Base-by-base conservation (phyloP, 2,113 vertebrate genomes). In the Trematocara variabile region DNA sequence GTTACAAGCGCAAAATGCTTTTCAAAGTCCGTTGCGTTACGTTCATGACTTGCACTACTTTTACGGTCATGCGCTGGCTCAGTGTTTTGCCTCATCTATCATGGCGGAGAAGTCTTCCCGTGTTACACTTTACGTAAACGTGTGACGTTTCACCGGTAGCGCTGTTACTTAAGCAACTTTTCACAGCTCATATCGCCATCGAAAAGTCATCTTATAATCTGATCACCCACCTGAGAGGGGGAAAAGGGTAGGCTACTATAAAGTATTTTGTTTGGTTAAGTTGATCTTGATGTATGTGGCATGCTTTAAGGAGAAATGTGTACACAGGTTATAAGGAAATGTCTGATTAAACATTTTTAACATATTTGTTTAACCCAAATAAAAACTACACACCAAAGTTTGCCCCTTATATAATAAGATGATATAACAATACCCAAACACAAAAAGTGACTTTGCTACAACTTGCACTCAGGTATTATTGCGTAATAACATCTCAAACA, bases 151-250 rank as follows among this genome's bases (percentile, higher is more conserved):
- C 30, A 30, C 30, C 30, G 2, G 30, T 30, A 30, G 30, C 5
- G 30, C 2, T 41, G 3, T 93, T 92, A 93, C 44, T 88, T 89
- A 94, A 92, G 56, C 4, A 58, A 90, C 85, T 48, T 73, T 90
- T 82, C 5, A 30, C 44, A 20, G 8, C 44, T 16, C 77, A 20
- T 5, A 7, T n/a, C 16, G 2, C 3, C 16, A 52, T 9, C 2
- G 25, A 20, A 14, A 63, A 56, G 53, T 22, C 13, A 53, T 3
- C 8, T 44, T 33, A 82, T 52, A 82, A 6, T 11, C 39, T 5
- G 13, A 60, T 33, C 1, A 77, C 8, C 4, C 25, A 4, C 13
- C 8, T 28, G 18, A 50, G 28, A 73, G 2, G 5, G 14, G 0
- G 6, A 25, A 9, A 30, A 39, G 5, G 13, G 37, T 41, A 41